Evolutionary conservation across 2,888 invertebrate genomes (phyloP).

Genomic region (Drosophila basisetae): DNA sequence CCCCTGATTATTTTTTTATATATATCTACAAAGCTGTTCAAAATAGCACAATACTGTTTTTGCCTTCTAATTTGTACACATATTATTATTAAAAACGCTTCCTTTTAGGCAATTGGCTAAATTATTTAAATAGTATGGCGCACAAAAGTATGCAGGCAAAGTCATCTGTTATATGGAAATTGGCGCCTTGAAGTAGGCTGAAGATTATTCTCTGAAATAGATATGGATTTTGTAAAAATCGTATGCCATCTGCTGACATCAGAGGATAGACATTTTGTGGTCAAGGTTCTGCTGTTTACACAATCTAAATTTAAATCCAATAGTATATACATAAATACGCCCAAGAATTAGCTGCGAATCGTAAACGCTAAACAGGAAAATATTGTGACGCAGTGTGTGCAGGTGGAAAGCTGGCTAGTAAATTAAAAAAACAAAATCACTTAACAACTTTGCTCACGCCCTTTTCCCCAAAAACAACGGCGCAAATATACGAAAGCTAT

Average conservation of each 20-base stretch:
- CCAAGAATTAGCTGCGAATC: slow-evolving; percentile 41
- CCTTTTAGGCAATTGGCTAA: not conserved
- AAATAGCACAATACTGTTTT: not conserved
- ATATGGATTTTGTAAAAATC: slow-evolving; percentile 53
- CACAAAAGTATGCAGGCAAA: slow-evolving; percentile 50
- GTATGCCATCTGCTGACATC: slow-evolving; percentile 67
- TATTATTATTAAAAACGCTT: not conserved
- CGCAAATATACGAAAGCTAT: slow-evolving; percentile 59
- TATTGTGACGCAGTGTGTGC: slow-evolving; percentile 72
- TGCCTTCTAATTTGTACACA: not conserved
- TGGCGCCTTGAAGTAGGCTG: slow-evolving; percentile 35
- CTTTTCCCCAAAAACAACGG: slow-evolving; percentile 41
- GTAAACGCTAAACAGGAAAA: slow-evolving; percentile 67
- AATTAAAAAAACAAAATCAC: slow-evolving; percentile 53
- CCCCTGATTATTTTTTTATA: not conserved
- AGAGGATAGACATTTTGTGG: slow-evolving; percentile 72
- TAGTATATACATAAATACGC: slow-evolving; percentile 8
- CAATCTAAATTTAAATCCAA: slow-evolving; percentile 61
- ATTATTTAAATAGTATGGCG: not conserved
- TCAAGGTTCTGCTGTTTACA: slow-evolving; percentile 74
- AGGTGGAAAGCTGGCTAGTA: slow-evolving; percentile 63
- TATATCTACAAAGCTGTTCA: not conserved
- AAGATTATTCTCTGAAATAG: slow-evolving; percentile 30
- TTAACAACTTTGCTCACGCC: slow-evolving; percentile 38
- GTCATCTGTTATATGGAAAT: no score